phyloP scores from a whole-genome alignment of 2,797 vertebrate species.

The Borostomias antarcticus region DNA sequence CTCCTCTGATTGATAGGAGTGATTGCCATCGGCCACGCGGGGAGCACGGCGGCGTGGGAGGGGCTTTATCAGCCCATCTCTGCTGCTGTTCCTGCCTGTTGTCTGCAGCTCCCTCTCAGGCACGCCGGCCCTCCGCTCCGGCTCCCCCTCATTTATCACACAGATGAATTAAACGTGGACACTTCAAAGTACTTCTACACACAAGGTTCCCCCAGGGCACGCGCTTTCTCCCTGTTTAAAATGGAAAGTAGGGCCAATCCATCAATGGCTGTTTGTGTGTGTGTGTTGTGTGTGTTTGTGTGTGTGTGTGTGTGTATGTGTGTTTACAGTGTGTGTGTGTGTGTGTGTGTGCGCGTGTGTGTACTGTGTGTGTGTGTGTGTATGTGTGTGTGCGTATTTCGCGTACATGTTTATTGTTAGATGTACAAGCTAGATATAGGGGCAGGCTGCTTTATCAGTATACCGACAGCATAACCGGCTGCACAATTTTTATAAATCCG shows the following conservation, averaged over 20 bases:
- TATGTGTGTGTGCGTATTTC: constrained; percentile 25
- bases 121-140: constrained; percentile 56
- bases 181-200: constrained; percentile 77
- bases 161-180: constrained; percentile 79
- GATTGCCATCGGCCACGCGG: constrained; percentile 73
- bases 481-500: constrained; percentile 62
- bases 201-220: constrained; percentile 65
- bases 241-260: constrained; percentile 71
- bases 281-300: constrained; percentile 4
- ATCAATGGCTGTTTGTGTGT: constrained; percentile 73
- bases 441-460: constrained; percentile 60
- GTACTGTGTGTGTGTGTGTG: constrained; percentile 32
- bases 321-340: constrained; percentile 6
- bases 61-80: too few species aligned
- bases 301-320: constrained; percentile 34
- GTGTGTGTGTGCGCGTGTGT: constrained; percentile 55
- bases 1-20: constrained; percentile 77
- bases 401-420: constrained; percentile 34
- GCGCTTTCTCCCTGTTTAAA: constrained; percentile 74
- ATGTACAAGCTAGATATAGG: constrained; percentile 49
- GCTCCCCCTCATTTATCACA: constrained; percentile 74
- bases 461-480: constrained; percentile 47
- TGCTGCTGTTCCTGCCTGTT: neutral
- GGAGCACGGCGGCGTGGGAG: too few species aligned
- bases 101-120: neutral